These are phyloP conservation scores for Notospermus geniculatus DNA, from an alignment of 1,140 invertebrate species.

Conservation along the genomic window DNA sequence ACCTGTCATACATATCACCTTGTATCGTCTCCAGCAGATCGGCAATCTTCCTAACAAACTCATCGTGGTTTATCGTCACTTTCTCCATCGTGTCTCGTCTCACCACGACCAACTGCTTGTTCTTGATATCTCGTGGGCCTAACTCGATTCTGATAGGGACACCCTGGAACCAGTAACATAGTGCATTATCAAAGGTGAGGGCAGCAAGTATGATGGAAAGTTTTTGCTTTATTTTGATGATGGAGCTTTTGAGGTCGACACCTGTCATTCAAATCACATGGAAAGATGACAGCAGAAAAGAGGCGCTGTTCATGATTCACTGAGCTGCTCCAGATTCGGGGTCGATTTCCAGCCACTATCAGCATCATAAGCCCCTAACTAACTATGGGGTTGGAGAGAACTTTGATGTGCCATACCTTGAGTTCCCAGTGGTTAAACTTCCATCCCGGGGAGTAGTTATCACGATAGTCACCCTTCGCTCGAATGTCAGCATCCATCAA, in stretches of 20 bases:
- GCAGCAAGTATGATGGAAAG: too few relatives aligned
- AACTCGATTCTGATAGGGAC: slow-evolving; percentile 94
- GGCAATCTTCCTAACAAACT: slow-evolving; percentile 61
- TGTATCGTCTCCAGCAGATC: slow-evolving; percentile 83
- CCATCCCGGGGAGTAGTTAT: slow-evolving; percentile 99
- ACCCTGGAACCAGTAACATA: too few relatives aligned
- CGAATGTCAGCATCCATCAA: slow-evolving; percentile 62
- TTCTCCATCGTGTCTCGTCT: slow-evolving; percentile 85
- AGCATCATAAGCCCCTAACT: too few relatives aligned
- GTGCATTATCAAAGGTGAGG: too few relatives aligned
- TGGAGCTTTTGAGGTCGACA: too few relatives aligned
- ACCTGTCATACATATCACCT: slow-evolving; percentile 74
- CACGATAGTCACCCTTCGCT: slow-evolving; percentile 78
- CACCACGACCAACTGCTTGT: slow-evolving; percentile 84
- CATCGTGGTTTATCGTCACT: slow-evolving; percentile 64
- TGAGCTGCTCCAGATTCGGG: too few relatives aligned
- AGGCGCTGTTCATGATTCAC: too few relatives aligned
- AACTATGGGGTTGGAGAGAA: neutral
- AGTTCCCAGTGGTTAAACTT: slow-evolving; percentile 99
- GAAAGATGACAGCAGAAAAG: too few relatives aligned
- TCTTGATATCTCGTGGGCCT: slow-evolving; percentile 91
- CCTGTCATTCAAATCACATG: too few relatives aligned
- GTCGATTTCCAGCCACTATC: too few relatives aligned
- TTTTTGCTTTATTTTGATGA: too few relatives aligned
- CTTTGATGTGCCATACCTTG: slow-evolving; percentile 67